phyloP scores from a whole-genome alignment of 2,888 invertebrate genomes.

The Tipula confusa region DNA sequence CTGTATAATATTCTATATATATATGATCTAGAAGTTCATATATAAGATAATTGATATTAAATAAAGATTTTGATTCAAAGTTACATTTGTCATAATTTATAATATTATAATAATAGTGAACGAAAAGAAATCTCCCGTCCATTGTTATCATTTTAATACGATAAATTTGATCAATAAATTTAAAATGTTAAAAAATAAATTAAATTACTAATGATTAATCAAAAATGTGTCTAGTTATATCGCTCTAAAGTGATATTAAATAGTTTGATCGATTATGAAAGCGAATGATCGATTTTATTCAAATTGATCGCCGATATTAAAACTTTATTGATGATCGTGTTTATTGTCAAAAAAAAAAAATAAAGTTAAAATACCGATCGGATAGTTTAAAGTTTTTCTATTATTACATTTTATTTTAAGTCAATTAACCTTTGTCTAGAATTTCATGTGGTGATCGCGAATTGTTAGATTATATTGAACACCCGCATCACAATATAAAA shows the following conservation, averaged over 20 bases:
- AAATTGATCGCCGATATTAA: constrained; percentile 5
- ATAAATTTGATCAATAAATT: constrained; percentile 12
- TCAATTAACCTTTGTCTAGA: background rate
- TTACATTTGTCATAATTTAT: background rate
- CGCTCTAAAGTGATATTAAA: background rate
- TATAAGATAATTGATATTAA: constrained; percentile 16
- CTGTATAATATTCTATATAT: background rate
- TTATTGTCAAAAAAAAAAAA: background rate
- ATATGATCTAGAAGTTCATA: background rate
- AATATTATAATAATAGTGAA: background rate
- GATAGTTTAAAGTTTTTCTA: background rate
- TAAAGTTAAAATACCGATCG: too few species aligned
- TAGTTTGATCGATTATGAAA: background rate
- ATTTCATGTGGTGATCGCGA: background rate
- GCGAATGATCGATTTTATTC: background rate
- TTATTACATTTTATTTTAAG: background rate
- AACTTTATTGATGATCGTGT: background rate
- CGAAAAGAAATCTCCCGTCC: background rate
- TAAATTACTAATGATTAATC: background rate
- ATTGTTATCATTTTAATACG: background rate
- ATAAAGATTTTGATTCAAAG: background rate
- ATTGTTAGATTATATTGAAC: background rate
- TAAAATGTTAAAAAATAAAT: background rate
- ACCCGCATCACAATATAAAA: background rate
- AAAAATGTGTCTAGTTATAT: background rate